Evolutionary conservation across 1,140 invertebrate genomes (phyloP).

Genomic region (Drosophila busckii): DNA sequence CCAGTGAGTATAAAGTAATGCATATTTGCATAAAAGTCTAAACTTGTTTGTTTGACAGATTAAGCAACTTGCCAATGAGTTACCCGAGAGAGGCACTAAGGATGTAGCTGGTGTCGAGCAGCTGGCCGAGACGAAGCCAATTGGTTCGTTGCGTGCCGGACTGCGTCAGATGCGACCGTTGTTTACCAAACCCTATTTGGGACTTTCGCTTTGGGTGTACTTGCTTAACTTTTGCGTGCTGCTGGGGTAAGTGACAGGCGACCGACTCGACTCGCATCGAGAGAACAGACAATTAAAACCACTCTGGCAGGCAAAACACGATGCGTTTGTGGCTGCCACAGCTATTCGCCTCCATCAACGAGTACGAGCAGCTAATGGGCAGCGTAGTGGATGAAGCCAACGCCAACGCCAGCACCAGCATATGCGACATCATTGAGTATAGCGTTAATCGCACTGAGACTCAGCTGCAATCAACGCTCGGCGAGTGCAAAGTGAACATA

Average conservation of each 20-base stretch:
- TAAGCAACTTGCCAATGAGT: slow-evolving; percentile 51
- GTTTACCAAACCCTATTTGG: slow-evolving; percentile 57
- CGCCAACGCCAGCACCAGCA: slow-evolving; percentile 15
- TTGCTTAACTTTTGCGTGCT: slow-evolving; percentile 66
- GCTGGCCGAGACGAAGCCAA: neutral
- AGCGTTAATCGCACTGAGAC: slow-evolving; percentile 49
- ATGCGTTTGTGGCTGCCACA: slow-evolving; percentile 81
- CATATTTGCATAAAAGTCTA: neutral
- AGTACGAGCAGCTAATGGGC: slow-evolving; percentile 45
- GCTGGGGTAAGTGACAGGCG: slow-evolving; percentile 38
- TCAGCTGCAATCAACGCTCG: slow-evolving; percentile 7
- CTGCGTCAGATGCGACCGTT: slow-evolving; percentile 51
- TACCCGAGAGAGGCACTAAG: slow-evolving; percentile 12
- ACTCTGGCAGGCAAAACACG: slow-evolving; percentile 47
- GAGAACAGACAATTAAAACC: neutral
- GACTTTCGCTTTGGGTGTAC: slow-evolving; percentile 57
- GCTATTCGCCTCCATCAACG: slow-evolving; percentile 80
- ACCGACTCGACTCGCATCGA: neutral
- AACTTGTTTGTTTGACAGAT: slow-evolving; percentile 26
- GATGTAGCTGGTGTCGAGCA: slow-evolving; percentile 1
- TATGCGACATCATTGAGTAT: slow-evolving; percentile 54
- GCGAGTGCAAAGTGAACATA: slow-evolving; percentile 49
- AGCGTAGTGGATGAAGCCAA: neutral
- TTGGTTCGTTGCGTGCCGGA: slow-evolving; percentile 30
- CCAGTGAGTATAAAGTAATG: slow-evolving; percentile 81